Evolutionary conservation across 2,888 invertebrate species (phyloP), one percentile per base, ranked within the genome.

Genomic region (Malthinus seriepunctatus): DNA sequence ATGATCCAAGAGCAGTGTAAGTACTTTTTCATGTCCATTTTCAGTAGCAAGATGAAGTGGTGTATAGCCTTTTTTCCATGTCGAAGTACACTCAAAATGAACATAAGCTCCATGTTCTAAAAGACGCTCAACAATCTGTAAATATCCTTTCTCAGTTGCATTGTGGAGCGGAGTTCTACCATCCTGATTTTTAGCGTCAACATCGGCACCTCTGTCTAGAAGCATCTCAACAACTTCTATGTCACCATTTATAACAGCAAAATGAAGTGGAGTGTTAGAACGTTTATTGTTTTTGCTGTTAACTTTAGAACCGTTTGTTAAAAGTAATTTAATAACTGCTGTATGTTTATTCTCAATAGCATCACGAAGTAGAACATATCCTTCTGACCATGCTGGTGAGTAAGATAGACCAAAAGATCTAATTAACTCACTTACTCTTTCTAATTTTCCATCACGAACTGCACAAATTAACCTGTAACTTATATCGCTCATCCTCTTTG

Each of bases 311-410:
- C 49, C 37, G 3, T 8, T 51, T 37, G 48, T 37, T 50, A 54
- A 50, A 54, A 54, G 55, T 51, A 54, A 6, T 37, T 54, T 49
- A 54, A 48, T 31, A 12, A 54, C 15, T 35, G 12, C 48, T 35
- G 37, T 9, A 54, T 51, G 49, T 14, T 31, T 10, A 10, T 49
- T 34, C 11, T 54, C 31, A 12, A 51, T 4, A 37, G 55, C 55
- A 51, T 51, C 49, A 37, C 37, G 14, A 23, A 49, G 55, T 49
- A 49, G 7, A 49, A 12, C 11, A 49, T 49, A 49, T 49, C 49
- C 49, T 34, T 49, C 49, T 49, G 49, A 49, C 49, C 49, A 49
- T 49, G 49, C 49, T 23, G 0, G 5, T 15, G 49, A 49, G 49
- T 38, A 23, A 38, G 49, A 38, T 34, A 49, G 15, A 11, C 49